A percentile compares a stretch with the other conserved stretches of the same genome.
Evolutionary conservation across 1,140 invertebrate species (phyloP).

Genomic region (Heliconius hermathena): DNA sequence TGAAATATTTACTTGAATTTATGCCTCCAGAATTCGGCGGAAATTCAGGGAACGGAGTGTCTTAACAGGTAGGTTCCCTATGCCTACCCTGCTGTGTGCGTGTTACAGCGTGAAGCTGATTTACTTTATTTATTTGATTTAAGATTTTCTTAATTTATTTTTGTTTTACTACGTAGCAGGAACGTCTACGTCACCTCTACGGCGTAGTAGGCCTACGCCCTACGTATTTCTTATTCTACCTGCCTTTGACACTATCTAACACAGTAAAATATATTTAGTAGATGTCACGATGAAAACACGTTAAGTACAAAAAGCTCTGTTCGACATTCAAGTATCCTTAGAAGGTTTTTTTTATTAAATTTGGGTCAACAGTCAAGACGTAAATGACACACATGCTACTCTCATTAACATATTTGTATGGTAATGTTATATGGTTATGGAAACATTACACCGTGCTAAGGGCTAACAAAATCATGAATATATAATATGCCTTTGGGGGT

Average conservation of each 20-base stretch:
- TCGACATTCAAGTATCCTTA: neutral
- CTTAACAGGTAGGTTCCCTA: too few relatives aligned
- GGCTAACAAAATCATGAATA: constrained; percentile 7
- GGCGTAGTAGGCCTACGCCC: neutral
- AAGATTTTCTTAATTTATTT: neutral
- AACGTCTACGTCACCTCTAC: neutral
- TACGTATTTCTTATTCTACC: neutral
- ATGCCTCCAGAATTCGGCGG: too few relatives aligned
- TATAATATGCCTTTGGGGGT: neutral
- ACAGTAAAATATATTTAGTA: neutral
- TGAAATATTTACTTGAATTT: too few relatives aligned
- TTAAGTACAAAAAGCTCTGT: neutral
- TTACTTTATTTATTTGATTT: too few relatives aligned
- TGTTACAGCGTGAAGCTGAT: too few relatives aligned
- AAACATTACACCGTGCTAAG: neutral
- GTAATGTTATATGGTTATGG: neutral
- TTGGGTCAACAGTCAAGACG: constrained; percentile 5
- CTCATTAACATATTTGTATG: neutral
- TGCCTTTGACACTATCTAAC: neutral
- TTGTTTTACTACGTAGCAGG: neutral
- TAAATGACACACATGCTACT: neutral
- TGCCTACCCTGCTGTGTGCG: too few relatives aligned
- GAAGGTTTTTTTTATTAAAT: neutral
- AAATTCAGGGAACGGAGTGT: too few relatives aligned
- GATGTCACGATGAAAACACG: neutral